These are phyloP conservation scores for Chaenogobius annularis DNA, from an alignment of 2,113 vertebrate genomes.

Conservation along the genomic window DNA sequence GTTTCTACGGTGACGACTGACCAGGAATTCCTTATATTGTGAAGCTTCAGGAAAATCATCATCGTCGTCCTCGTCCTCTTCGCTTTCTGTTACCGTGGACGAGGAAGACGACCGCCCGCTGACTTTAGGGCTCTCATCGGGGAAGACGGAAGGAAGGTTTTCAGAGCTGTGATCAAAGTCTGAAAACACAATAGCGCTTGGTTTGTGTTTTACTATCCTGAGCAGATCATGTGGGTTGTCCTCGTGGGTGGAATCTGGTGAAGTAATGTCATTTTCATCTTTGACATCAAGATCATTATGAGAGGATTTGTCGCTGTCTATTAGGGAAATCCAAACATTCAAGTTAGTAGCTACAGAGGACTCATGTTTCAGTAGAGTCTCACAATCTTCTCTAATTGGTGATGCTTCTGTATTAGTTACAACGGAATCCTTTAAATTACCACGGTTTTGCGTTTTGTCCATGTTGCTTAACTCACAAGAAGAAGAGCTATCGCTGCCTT, in stretches of 20 bases:
- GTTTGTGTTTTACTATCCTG: slow-evolving; percentile 74
- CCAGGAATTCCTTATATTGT: slow-evolving; percentile 66
- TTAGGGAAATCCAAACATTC: neutral
- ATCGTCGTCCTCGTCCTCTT: slow-evolving; percentile 32
- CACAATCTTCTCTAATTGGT: neutral
- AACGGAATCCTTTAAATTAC: slow-evolving; percentile 11
- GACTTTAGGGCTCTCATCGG: slow-evolving; percentile 41
- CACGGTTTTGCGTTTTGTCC: slow-evolving; percentile 14
- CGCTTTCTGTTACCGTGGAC: slow-evolving; percentile 27
- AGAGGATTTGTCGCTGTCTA: slow-evolving; percentile 6
- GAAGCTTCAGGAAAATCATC: slow-evolving; percentile 72
- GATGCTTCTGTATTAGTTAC: slow-evolving; percentile 4
- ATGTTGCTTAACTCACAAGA: neutral
- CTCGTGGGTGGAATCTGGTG: slow-evolving; percentile 10
- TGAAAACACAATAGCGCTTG: slow-evolving; percentile 75
- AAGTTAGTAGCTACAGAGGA: slow-evolving; percentile 9
- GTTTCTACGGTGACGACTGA: slow-evolving; percentile 61
- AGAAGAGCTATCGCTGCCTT: slow-evolving; percentile 18
- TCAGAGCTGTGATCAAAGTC: slow-evolving; percentile 35
- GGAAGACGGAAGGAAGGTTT: neutral
- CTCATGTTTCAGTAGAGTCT: neutral
- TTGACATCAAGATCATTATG: neutral
- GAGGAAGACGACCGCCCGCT: slow-evolving; percentile 52
- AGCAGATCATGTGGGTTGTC: slow-evolving; percentile 47
- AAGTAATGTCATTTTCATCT: neutral